Evolutionary conservation across 92 coral and sea anemone genomes (phyloP).

Genomic region (Hydrozoanthus gracilis): DNA sequence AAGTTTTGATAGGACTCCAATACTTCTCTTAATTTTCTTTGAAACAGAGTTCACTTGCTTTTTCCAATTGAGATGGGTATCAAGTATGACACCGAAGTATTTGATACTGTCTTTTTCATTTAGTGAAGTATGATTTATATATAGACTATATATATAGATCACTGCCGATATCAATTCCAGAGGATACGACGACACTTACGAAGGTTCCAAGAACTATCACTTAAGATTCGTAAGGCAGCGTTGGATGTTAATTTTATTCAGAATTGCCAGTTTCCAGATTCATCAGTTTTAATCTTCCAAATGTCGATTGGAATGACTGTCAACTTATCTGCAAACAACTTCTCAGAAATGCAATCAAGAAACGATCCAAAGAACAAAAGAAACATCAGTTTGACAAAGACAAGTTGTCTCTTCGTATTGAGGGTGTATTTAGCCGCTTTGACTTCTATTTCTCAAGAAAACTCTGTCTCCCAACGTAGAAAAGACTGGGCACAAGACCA

Average conservation of each 20-base stretch:
- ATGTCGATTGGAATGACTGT: not conserved
- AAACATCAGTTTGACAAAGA: conserved; percentile 5
- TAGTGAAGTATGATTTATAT: no score
- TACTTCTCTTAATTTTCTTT: no score
- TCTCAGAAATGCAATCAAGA: conserved; percentile 4
- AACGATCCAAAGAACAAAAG: conserved; percentile 34
- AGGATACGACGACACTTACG: not conserved
- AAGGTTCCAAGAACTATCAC: not conserved
- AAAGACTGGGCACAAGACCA: not conserved
- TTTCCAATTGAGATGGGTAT: no score
- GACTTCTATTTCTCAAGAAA: conserved; percentile 17
- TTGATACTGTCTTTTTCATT: no score
- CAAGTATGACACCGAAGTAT: no score
- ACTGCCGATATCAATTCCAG: no score
- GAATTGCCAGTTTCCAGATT: not conserved
- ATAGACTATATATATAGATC: no score
- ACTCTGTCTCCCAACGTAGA: conserved; percentile 1
- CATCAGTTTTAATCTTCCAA: not conserved
- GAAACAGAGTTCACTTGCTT: no score
- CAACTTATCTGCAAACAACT: not conserved
- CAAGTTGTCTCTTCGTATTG: not conserved
- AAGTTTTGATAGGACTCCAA: no score
- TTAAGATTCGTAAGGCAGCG: conserved; percentile 10
- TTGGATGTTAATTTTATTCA: not conserved
- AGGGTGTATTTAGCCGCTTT: not conserved